Evolutionary conservation across 2,888 invertebrate species (phyloP), one percentile per base, ranked within the genome.

Genomic region (Lordiphosa andalusiaca): DNA sequence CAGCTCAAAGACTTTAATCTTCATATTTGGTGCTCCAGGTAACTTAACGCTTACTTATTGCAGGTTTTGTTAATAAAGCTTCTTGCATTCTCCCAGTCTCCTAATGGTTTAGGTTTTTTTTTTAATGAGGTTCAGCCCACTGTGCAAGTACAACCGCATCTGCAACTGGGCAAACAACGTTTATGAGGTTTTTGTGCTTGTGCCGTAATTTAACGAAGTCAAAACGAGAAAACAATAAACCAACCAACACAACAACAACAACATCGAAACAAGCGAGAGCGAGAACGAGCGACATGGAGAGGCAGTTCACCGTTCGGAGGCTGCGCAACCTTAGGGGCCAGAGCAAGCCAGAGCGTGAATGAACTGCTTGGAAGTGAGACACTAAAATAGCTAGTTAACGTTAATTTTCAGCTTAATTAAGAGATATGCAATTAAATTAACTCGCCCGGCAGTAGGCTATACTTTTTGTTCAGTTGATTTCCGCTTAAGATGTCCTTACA

Each of bases 121-220:
- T 23, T 36, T 35, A 12, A 7, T 16, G 12, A 9, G 0, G 3
- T 6, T 19, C n/a, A 3, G n/a, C 1, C 9, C 16, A 16, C 30
- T 23, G 23, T 35, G n/a, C 38, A 16, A 23, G 12, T 35, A 21
- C 46, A 36, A 39, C 40, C 21, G 40, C 7, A 46, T 46, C 19
- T 35, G 25, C 16, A 59, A 40, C 60, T 12, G 21, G 19, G 35
- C 33, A 49, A 65, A 67, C 67, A 67, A 55, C 69, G 71, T 42
- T 81, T 68, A 67, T 69, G 52, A 67, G 65, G 76, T 71, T 83
- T 84, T 83, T 87, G 77, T 86, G 85, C 69, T 80, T 87, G 80
- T 87, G 85, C 75, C 74, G 84, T 86, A 88, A 88, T 88, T 88
- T 88, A 86, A 86, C 87, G 73, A 87, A 82, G 86, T 88, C 84